Evolutionary conservation across 2,797 vertebrate species (phyloP).

Genomic region (Anableps anableps): DNA sequence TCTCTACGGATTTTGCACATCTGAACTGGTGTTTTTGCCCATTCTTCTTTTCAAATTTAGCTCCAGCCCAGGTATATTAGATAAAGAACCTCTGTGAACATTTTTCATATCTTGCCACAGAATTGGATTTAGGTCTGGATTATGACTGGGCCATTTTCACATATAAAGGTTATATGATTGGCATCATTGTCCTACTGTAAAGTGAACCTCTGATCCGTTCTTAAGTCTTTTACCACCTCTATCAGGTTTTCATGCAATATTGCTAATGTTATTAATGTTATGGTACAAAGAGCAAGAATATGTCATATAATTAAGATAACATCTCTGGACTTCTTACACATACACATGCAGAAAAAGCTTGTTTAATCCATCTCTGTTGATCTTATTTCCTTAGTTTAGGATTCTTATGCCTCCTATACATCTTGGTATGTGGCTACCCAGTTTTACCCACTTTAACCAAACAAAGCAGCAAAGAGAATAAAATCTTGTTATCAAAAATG

Average conservation of each 20-base stretch:
- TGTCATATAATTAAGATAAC: neutral
- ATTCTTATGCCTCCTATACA: neutral
- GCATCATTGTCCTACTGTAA: neutral
- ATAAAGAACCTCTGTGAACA: neutral
- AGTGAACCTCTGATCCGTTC: neutral
- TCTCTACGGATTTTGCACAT: neutral
- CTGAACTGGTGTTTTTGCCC: no score
- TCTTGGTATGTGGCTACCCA: neutral
- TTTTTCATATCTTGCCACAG: neutral
- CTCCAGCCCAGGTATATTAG: neutral
- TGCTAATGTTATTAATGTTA: neutral
- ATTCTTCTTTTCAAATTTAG: neutral
- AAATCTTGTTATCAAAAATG: neutral
- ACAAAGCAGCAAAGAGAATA: neutral
- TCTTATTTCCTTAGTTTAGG: neutral
- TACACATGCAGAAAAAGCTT: neutral
- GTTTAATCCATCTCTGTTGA: no score
- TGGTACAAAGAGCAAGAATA: neutral
- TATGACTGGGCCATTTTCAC: neutral
- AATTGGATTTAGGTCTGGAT: neutral
- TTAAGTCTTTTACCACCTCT: neutral
- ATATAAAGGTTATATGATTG: neutral
- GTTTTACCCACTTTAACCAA: neutral
- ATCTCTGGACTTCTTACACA: neutral
- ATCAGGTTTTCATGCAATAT: neutral